Evolutionary conservation across 2,888 invertebrate genomes (phyloP).

Genomic region (Corythucha ciliata): DNA sequence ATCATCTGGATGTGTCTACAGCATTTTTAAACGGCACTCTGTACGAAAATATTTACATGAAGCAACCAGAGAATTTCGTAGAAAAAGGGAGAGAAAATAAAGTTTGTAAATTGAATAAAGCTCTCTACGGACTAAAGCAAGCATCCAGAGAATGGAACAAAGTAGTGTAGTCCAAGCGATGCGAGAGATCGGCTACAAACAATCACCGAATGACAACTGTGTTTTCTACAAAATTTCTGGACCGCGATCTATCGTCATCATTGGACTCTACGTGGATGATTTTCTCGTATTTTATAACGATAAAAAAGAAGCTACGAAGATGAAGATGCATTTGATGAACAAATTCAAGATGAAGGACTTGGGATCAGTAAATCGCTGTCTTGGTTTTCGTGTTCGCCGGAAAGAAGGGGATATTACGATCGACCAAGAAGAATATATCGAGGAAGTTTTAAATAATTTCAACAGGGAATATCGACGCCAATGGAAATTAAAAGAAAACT

Average conservation of each 20-base stretch:
- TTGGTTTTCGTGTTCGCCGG: constrained; percentile 4
- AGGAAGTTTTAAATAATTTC: constrained; percentile 24
- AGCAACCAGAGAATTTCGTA: constrained; percentile 38
- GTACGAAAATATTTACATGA: constrained; percentile 38
- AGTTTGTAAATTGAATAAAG: constrained; percentile 38
- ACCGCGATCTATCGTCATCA: constrained; percentile 29
- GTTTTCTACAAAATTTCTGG: constrained; percentile 33
- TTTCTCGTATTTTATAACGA: not conserved
- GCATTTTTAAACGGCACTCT: constrained; percentile 38
- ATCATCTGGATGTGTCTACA: constrained; percentile 38
- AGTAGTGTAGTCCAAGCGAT: constrained; percentile 36
- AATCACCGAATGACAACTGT: constrained; percentile 37
- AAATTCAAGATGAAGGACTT: constrained; percentile 10
- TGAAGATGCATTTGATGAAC: not conserved
- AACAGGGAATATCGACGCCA: constrained; percentile 17
- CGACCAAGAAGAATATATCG: constrained; percentile 22
- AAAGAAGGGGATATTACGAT: constrained; percentile 15
- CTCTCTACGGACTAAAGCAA: constrained; percentile 41
- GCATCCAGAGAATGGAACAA: constrained; percentile 39
- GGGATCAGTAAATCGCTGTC: not conserved
- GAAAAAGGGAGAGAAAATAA: constrained; percentile 31
- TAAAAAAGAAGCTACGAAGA: not conserved
- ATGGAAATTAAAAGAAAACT: constrained; percentile 14
- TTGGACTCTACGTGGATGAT: constrained; percentile 39
- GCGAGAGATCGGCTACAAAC: constrained; percentile 33